Percentiles rank a stretch among this genome's conserved stretches.
These are phyloP conservation scores for Pelodytes ibericus DNA, from an alignment of 2,797 vertebrate genomes.

Conservation along the genomic window DNA sequence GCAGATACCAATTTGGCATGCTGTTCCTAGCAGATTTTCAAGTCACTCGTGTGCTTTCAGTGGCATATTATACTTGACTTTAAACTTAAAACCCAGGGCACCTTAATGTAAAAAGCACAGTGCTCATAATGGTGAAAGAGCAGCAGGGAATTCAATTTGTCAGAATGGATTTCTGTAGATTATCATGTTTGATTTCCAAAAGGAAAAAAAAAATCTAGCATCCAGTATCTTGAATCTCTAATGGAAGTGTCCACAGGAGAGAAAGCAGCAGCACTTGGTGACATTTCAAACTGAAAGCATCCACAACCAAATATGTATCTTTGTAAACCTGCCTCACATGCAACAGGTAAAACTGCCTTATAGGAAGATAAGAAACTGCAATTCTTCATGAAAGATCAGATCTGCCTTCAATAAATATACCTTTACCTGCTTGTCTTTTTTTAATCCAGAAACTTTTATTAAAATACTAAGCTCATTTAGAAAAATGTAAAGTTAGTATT, in stretches of 20 bases:
- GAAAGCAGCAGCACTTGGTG: neutral
- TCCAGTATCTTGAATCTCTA: slow-evolving; percentile 6
- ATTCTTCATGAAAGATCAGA: slow-evolving; percentile 32
- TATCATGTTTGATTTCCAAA: slow-evolving; percentile 58
- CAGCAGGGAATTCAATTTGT: slow-evolving; percentile 66
- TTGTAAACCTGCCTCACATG: slow-evolving; percentile 50
- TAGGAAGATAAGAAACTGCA: slow-evolving; percentile 40
- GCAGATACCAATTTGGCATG: slow-evolving; percentile 68
- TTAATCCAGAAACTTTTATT: neutral
- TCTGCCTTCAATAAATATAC: slow-evolving; percentile 59
- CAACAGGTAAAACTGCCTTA: slow-evolving; percentile 59
- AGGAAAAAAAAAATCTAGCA: slow-evolving; percentile 4
- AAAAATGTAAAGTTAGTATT: slow-evolving; percentile 6
- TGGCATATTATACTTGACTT: slow-evolving; percentile 76
- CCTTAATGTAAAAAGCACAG: slow-evolving; percentile 69
- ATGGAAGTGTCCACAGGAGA: slow-evolving; percentile 37
- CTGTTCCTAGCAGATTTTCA: slow-evolving; percentile 63
- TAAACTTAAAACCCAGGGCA: slow-evolving; percentile 72
- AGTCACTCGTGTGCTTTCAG: slow-evolving; percentile 68
- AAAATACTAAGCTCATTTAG: neutral
- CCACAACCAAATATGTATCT: slow-evolving; percentile 40
- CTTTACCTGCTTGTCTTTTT: slow-evolving; percentile 57
- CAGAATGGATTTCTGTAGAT: slow-evolving; percentile 69
- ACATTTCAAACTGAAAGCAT: slow-evolving; percentile 48
- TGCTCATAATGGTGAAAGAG: slow-evolving; percentile 72